Evolutionary conservation across 2,113 vertebrate genomes (phyloP).

Genomic region (Ophthalmolycus amberensis): DNA sequence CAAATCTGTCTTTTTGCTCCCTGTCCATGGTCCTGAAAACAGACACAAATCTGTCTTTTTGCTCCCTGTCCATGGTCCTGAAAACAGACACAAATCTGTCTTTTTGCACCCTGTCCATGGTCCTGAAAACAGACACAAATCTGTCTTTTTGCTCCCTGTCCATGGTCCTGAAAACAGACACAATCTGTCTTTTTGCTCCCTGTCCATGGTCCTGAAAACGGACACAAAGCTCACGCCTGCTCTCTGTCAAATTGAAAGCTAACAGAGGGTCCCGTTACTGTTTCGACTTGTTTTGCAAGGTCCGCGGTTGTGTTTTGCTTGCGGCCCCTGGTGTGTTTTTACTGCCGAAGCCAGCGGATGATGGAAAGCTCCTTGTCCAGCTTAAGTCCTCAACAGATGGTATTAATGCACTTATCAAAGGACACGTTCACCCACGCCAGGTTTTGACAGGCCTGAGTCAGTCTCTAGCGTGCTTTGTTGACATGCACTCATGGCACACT

Average conservation of each 20-base stretch:
- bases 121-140: not conserved
- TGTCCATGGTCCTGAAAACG: conserved; percentile 53
- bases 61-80: not conserved
- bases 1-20: not conserved
- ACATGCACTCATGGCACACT: not conserved
- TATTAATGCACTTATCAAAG: conserved; percentile 48
- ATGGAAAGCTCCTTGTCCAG: conserved; percentile 1
- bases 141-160: not conserved
- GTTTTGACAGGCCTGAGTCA: conserved; percentile 10
- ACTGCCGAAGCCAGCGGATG: not conserved
- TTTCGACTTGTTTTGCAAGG: conserved; percentile 2
- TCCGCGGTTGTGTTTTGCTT: not conserved
- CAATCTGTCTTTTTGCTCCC: not conserved
- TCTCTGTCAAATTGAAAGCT: not conserved
- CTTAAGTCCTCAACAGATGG: conserved; percentile 41
- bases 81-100: not conserved
- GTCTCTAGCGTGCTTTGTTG: conserved; percentile 7
- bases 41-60: not conserved
- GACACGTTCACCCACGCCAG: not conserved
- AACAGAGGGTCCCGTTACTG: not conserved
- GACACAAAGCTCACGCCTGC: not conserved
- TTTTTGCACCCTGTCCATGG: not conserved
- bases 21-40: not conserved
- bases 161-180: not conserved
- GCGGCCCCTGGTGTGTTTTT: not conserved